Evolutionary conservation across 2,797 vertebrate genomes (phyloP).

Genomic region (Halcyon leucocephala): DNA sequence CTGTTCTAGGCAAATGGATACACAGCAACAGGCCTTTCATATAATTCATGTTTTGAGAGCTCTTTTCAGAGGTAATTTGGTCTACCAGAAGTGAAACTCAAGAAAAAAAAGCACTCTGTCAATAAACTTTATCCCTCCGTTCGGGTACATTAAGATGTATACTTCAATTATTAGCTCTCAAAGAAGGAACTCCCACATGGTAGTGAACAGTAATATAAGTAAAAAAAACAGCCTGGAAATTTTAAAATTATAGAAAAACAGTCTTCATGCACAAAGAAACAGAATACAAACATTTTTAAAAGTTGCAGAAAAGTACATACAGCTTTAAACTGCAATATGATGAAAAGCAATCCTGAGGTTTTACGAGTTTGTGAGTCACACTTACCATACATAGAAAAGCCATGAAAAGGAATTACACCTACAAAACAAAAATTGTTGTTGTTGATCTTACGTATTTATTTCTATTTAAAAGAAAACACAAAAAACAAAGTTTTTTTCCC

Average conservation of each 20-base stretch:
- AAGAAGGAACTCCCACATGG: neutral
- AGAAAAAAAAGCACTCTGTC: neutral
- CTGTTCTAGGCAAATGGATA: neutral
- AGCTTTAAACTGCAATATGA: neutral
- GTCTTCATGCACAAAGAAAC: neutral
- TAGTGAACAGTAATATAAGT: neutral
- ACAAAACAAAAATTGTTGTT: slow-evolving; percentile 42
- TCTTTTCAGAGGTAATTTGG: neutral
- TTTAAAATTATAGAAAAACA: neutral
- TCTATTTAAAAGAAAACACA: neutral
- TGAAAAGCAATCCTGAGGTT: neutral
- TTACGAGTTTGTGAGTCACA: slow-evolving; percentile 32
- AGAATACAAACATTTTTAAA: neutral
- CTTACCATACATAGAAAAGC: slow-evolving; percentile 99
- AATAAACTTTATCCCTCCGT: neutral
- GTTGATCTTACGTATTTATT: neutral
- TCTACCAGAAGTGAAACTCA: neutral
- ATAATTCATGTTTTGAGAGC: neutral
- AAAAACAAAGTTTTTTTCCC: neutral
- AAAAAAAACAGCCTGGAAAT: neutral
- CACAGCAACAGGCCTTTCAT: neutral
- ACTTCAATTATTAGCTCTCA: neutral
- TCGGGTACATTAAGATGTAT: neutral
- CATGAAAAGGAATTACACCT: slow-evolving; percentile 98
- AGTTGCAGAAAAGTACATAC: neutral